Base-by-base conservation (phyloP, 2,888 invertebrate species). In the Leptinotarsa rubiginosa region DNA sequence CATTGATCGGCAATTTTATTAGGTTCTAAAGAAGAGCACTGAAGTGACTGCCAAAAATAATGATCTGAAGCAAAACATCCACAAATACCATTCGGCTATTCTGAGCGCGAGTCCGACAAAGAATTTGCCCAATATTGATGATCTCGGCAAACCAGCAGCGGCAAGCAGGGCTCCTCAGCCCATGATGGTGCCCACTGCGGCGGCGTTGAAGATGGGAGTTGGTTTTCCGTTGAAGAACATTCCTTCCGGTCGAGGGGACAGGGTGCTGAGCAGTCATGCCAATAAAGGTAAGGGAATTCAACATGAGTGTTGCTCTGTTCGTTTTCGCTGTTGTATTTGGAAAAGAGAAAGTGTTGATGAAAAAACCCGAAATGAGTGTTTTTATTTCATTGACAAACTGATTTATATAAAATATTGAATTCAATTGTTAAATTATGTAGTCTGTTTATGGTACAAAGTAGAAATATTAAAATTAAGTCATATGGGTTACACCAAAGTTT, bases 131-230 rank as follows among this genome's bases (percentile, higher is more conserved):
- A 87, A 91, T 59, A 86, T 93, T 72, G 92, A 92, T 31, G 90
- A 89, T 72, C 88, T 91, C 73, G 90, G 90, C 1, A 88, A 88
- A 62, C 87, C 89, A 3, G 73, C 80, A 1, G 74, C 77, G 15
- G 73, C 76, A 1, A 70, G 75, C 22, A 85, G 88, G 66, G 89
- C 89, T 15, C 88, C 84, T 13, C 87, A 86, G 70, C 89, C 89
- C 0, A 89, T 94, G 88, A 92, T 93, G 85, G 94, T 94, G 75
- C 95, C 95, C 72, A 95, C 95, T 69, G 94, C 95, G 79, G 95
- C 95, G 69, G 94, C 95, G 73, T 89, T 95, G 80, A 95, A 95
- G 91, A 94, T 95, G 94, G 95, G 95, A 80, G 94, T 95, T 80
- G 95, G 95, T 78, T 95, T 95, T 89, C 95, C 95, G 80, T 89